Percentiles rank a stretch among this genome's conserved stretches.
These are phyloP conservation scores for Pyrgus malvae DNA, from an alignment of 2,888 invertebrate genomes.

Conservation along the genomic window DNA sequence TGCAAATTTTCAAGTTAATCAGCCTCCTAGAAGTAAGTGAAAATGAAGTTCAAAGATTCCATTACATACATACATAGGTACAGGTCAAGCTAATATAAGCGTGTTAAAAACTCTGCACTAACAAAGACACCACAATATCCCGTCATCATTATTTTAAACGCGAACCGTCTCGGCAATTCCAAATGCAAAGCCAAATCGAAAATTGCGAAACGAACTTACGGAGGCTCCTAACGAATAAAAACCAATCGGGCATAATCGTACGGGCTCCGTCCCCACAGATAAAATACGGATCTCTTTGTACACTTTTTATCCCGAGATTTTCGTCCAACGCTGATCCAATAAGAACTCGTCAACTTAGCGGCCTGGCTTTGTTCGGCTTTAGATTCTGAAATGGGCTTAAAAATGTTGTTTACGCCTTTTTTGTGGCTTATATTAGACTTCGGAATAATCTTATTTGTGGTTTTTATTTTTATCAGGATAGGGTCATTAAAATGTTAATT, in stretches of 20 bases:
- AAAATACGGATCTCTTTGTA: conserved; percentile 20
- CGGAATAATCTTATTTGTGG: not conserved
- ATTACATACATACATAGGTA: too few relatives aligned
- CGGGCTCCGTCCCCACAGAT: conserved; percentile 15
- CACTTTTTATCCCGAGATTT: conserved; percentile 17
- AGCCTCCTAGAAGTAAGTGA: too few relatives aligned
- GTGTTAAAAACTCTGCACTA: too few relatives aligned
- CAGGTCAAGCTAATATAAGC: too few relatives aligned
- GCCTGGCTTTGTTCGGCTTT: conserved; percentile 21
- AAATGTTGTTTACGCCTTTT: conserved; percentile 14
- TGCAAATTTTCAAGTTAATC: too few relatives aligned
- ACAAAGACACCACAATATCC: not conserved
- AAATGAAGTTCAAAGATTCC: too few relatives aligned
- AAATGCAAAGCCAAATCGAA: conserved; percentile 22
- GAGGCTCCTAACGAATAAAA: conserved; percentile 34
- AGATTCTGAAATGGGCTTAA: conserved; percentile 14
- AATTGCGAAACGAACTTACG: conserved; percentile 16
- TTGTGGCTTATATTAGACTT: not conserved
- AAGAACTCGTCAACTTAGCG: conserved; percentile 25
- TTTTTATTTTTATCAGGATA: not conserved
- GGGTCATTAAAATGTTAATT: not conserved
- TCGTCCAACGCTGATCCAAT: conserved; percentile 23
- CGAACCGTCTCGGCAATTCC: not conserved
- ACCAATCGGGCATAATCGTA: conserved; percentile 42
- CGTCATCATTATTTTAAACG: not conserved